phyloP scores from a whole-genome alignment of 2,888 invertebrate genomes.

The Acronicta aceris region DNA sequence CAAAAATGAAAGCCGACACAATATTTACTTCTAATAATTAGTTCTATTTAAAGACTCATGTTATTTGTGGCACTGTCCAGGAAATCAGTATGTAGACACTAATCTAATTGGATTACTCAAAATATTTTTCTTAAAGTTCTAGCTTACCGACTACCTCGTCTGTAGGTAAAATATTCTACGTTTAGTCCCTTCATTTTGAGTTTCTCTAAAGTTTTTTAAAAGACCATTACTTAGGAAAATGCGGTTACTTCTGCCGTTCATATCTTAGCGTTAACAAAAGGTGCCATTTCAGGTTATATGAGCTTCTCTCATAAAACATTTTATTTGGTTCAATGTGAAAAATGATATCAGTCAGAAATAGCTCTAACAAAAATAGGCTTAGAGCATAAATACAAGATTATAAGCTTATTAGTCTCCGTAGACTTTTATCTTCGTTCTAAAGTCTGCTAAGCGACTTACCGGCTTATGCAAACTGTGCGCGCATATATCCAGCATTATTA shows the following conservation, averaged over 20 bases:
- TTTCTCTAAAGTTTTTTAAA: constrained; percentile 52
- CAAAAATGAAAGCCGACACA: constrained; percentile 38
- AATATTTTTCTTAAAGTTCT: too few relatives aligned
- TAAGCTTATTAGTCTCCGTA: constrained; percentile 6
- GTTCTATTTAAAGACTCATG: constrained; percentile 22
- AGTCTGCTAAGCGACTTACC: too few relatives aligned
- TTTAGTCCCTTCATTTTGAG: constrained; percentile 18
- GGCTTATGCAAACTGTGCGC: neutral
- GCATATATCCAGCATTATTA: constrained; percentile 10
- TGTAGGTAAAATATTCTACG: neutral
- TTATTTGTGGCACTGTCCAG: constrained; percentile 9
- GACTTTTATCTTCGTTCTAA: constrained; percentile 2
- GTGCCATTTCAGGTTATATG: constrained; percentile 32
- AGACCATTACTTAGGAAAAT: constrained; percentile 50
- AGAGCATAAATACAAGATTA: neutral
- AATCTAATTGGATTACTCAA: too few relatives aligned
- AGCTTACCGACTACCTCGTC: too few relatives aligned
- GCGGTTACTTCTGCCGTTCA: constrained; percentile 48
- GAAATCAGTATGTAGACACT: too few relatives aligned
- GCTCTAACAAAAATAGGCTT: neutral
- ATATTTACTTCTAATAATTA: constrained; percentile 34
- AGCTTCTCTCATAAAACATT: constrained; percentile 31
- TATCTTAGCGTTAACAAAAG: constrained; percentile 48
- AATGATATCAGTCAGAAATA: constrained; percentile 8
- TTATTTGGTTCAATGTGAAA: constrained; percentile 35